phyloP scores from a whole-genome alignment of 2,113 vertebrate species.

The Hippocampus mohnikei region DNA sequence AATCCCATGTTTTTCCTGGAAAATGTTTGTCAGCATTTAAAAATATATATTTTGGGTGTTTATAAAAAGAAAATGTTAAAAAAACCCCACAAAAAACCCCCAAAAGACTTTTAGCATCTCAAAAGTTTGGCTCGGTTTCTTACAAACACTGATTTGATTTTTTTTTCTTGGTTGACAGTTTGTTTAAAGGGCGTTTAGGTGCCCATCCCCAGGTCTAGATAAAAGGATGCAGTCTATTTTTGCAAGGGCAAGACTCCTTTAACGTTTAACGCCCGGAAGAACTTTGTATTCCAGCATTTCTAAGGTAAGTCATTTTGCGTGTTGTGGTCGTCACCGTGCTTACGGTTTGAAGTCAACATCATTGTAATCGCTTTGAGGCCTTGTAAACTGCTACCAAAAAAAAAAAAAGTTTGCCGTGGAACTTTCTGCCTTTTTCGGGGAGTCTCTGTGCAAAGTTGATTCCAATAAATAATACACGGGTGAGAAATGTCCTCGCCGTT shows the following conservation, averaged over 20 bases:
- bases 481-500: slow-evolving; percentile 41
- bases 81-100: no score
- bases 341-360: background rate
- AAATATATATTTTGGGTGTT: no score
- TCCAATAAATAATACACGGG: slow-evolving; percentile 64
- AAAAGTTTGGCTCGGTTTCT: no score
- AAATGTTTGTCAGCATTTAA: no score
- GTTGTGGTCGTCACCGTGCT: background rate
- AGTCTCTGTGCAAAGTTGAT: slow-evolving; percentile 57
- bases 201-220: no score
- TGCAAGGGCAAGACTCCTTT: slow-evolving; percentile 15
- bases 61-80: no score
- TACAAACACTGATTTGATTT: no score
- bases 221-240: no score
- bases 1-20: no score
- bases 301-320: background rate
- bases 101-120: no score
- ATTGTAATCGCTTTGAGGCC: slow-evolving; percentile 5
- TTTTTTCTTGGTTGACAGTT: no score
- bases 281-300: background rate
- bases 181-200: no score
- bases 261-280: background rate
- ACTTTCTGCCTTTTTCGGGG: slow-evolving; percentile 44
- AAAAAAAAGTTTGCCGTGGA: slow-evolving; percentile 16
- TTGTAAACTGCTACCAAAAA: background rate